These are phyloP conservation scores for Zophobas morio DNA, from an alignment of 1,140 invertebrate species.

Conservation along the genomic window DNA sequence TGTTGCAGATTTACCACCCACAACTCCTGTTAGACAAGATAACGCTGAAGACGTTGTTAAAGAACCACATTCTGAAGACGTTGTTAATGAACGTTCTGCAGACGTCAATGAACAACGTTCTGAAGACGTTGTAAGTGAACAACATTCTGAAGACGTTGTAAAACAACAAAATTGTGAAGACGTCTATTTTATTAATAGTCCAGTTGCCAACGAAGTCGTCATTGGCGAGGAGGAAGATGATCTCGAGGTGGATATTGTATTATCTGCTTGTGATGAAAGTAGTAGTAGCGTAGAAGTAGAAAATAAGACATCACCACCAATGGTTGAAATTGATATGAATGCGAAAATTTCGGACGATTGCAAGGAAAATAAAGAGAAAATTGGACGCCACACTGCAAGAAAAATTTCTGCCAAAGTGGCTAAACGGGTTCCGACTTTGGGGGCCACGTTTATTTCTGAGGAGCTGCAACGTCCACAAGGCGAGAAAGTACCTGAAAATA, in stretches of 20 bases:
- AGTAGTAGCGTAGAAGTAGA: not conserved
- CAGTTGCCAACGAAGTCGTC: not conserved
- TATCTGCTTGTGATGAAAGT: not conserved
- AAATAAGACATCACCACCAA: not conserved
- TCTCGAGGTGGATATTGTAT: too few species aligned
- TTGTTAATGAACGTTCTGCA: not conserved
- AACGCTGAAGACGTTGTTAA: too few species aligned
- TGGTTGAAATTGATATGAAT: not conserved
- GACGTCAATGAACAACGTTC: not conserved
- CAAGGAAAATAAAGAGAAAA: not conserved
- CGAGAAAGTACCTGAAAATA: too few species aligned
- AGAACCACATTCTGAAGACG: not conserved
- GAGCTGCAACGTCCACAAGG: too few species aligned
- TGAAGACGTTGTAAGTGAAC: not conserved
- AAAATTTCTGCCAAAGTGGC: constrained; percentile 1
- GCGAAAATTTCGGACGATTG: not conserved
- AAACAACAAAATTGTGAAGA: not conserved
- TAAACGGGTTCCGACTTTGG: not conserved
- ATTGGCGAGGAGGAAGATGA: not conserved
- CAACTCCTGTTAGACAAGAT: too few species aligned
- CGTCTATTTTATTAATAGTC: not conserved
- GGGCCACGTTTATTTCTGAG: too few species aligned
- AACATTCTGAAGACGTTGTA: not conserved
- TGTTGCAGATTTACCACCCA: too few species aligned
- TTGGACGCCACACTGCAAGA: not conserved